Evolutionary conservation across 2,113 vertebrate species (phyloP), one percentile per base, ranked within the genome.

Genomic region (Sorex fumeus): DNA sequence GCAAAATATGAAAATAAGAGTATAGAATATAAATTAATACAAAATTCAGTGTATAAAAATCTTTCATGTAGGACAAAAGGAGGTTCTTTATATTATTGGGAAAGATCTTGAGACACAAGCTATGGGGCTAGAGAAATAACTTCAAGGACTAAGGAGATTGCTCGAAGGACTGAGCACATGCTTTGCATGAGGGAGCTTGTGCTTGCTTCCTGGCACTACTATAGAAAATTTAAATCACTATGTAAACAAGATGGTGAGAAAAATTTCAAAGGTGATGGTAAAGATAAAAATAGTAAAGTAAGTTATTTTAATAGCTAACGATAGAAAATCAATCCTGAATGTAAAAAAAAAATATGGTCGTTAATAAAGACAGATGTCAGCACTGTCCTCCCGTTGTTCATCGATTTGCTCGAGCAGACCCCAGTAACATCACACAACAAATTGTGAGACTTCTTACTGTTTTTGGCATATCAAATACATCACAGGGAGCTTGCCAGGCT

Each of bases 321-420:
- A 78, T 0, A 36, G 36, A 36, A 87, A 45, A 57, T 50, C 40
- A 76, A 53, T 1, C 28, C 15, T 53, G 18, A 36, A 36, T 53
- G 15, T 88, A 69, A 82, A 85, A 91, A 85, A 91, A 43, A 4
- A 82, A 7, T n/a, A 82, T 69, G 32, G 36, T 16, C 27, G 40
- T 62, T 80, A 62, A 88, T 23, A 18, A 78, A 50, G 47, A 50
- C 47, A 50, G 13, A 50, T 50, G 13, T 50, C 6, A 50, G 10
- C 47, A 50, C n/a, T n/a, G n/a, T n/a, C n/a, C n/a, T n/a, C n/a
- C n/a, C n/a, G n/a, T n/a, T n/a, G n/a, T n/a, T n/a, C n/a, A n/a
- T n/a, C n/a, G n/a, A n/a, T n/a, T n/a, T n/a, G n/a, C n/a, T n/a
- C n/a, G n/a, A n/a, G n/a, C n/a, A n/a, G n/a, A n/a, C n/a, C n/a